Base-by-base conservation (phyloP, 2,888 invertebrate species). In the Chymomyza caudatula region DNA sequence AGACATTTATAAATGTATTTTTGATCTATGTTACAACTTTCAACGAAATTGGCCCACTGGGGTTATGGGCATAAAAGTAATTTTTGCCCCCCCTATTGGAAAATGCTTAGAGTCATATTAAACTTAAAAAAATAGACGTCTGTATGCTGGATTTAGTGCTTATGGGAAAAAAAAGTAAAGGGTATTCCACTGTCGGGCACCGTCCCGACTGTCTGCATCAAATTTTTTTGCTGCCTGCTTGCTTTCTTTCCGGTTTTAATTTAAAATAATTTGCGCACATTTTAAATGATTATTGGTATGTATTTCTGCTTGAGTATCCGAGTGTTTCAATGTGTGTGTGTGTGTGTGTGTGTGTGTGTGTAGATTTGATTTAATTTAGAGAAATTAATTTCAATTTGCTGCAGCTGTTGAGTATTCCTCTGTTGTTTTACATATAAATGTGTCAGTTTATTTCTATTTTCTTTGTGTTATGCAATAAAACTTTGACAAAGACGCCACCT, bases 201-300 rank as follows among this genome's bases (percentile, higher is more conserved):
- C n/a, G n/a, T n/a, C n/a, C n/a, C n/a, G n/a, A n/a, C n/a, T n/a
- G n/a, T n/a, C n/a, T n/a, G 29, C 29, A 29, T 8, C 29, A 37
- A 4, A 0, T 11, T 11, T 37, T 37, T 37, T 37, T 8, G 11
- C 11, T 37, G 29, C 5, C 2, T 4, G 29, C 29, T 37, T 37
- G 1, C 11, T 47, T 47, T 4, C 5, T 13, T 15, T n/a, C n/a
- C n/a, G n/a, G n/a, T 47, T 17, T 53, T 54, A 59, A 69, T 62
- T 73, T 63, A 57, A 72, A 67, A 69, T 63, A 67, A 76, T 73
- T 65, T 73, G 57, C 53, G 15, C 51, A 60, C 65, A 62, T 69
- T 63, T 59, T 61, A 52, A 61, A 52, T 17, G 69, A 8, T 53
- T 53, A 13, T 17, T 17, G 44, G 44, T 17, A 17, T 17, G 44